A percentile compares a stretch with the other conserved stretches of the same genome.
Conservation (phyloP, 2,797 vertebrate species). For the Lacerta bilineata region DNA sequence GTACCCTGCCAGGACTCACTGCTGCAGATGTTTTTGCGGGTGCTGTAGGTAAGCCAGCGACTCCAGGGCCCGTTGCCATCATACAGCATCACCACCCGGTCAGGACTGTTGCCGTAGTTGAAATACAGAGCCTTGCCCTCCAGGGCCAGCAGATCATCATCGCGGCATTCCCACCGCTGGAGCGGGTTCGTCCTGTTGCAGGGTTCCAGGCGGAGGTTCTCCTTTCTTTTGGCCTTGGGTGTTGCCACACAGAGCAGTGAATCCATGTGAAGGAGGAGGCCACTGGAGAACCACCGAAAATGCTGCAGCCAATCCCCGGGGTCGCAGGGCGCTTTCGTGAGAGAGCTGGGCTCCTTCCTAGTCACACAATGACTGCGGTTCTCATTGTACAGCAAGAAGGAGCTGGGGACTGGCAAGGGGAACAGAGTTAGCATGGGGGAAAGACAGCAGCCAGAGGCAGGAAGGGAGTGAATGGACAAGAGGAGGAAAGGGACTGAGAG, state of each 20-base stretch:
- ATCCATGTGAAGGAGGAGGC: slow-evolving; percentile 11
- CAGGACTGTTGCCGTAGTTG: slow-evolving; percentile 17
- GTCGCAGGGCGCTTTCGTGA: not conserved
- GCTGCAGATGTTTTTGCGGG: slow-evolving; percentile 7
- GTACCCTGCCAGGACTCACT: not conserved
- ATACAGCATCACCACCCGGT: not conserved
- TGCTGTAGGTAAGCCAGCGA: slow-evolving; percentile 16
- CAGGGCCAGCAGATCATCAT: slow-evolving; percentile 24
- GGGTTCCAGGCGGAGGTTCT: not conserved
- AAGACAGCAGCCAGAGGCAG: not conserved
- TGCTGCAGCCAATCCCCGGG: not conserved
- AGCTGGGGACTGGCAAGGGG: not conserved
- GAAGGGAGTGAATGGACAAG: not conserved
- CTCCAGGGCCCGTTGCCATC: slow-evolving; percentile 9
- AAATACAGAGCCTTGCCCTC: slow-evolving; percentile 20
- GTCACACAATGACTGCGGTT: slow-evolving; percentile 2
- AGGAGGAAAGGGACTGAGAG: not conserved
- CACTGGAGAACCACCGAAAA: slow-evolving; percentile 3
- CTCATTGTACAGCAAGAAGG: slow-evolving; percentile 25
- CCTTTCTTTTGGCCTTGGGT: not conserved
- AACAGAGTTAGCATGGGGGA: not conserved
- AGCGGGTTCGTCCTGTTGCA: not conserved
- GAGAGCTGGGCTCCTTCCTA: not conserved
- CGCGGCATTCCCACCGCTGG: slow-evolving; percentile 8
- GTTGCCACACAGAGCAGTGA: slow-evolving; percentile 24